Conservation (phyloP, 2,113 vertebrate species). For the Cyprinus carpio region DNA sequence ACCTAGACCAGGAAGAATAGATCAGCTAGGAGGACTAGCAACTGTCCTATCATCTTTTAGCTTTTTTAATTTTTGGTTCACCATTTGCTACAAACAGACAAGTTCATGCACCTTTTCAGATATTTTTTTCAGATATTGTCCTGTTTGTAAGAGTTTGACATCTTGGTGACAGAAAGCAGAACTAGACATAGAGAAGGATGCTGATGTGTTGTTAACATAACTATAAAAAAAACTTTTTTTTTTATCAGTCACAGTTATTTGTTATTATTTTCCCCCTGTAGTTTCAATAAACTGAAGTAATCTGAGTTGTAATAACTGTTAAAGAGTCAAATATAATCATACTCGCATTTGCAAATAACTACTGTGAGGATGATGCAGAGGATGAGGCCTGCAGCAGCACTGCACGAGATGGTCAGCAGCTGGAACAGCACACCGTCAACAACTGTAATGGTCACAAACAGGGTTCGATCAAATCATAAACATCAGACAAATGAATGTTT, state of each 20-base stretch:
- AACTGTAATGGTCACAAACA: background rate
- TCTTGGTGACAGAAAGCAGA: background rate
- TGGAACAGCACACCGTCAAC: too few relatives aligned
- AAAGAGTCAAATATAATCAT: background rate
- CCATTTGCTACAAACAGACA: background rate
- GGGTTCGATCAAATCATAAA: background rate
- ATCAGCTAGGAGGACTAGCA: background rate
- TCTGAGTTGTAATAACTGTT: background rate
- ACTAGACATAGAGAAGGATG: background rate
- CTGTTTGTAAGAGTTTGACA: background rate
- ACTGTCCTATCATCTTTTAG: background rate
- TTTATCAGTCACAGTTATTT: too few relatives aligned
- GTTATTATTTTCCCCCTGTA: too few relatives aligned
- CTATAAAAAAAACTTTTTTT: too few relatives aligned
- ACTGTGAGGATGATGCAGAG: conserved; percentile 6
- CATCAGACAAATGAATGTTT: background rate
- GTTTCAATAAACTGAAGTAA: too few relatives aligned
- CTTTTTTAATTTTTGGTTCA: background rate
- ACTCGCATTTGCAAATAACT: conserved; percentile 39
- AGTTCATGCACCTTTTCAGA: background rate
- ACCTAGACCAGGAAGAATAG: too few relatives aligned
- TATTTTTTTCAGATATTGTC: too few relatives aligned
- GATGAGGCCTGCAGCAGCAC: conserved; percentile 10
- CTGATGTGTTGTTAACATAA: background rate
- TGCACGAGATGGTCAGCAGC: background rate